Base-by-base conservation (phyloP, 2,888 invertebrate species). In the Drosophila barbarae region DNA sequence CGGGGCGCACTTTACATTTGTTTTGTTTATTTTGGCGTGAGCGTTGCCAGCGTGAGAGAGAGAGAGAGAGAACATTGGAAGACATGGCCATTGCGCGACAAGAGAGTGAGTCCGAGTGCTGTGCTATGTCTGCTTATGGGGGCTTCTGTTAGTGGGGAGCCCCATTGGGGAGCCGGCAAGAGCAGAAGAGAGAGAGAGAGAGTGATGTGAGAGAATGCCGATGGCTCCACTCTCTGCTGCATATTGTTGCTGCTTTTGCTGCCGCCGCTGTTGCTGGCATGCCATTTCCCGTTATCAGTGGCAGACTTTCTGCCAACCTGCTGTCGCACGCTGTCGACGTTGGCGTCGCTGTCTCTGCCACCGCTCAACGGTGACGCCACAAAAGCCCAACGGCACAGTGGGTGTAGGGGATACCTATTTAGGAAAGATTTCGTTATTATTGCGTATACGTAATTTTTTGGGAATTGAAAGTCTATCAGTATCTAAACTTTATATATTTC, bases 21-120 rank as follows among this genome's bases (percentile, higher is more conserved):
- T 80, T 79, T 79, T 80, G 79, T 83, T 80, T 80, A 83, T 83
- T 83, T 80, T 80, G 81, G 74, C 72, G 77, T 80, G 77, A 80
- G 83, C 52, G 74, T 74, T 81, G 76, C 77, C 73, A 69, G 74
- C 70, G 51, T 47, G 65, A 66, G 64, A 65, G 61, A 39, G 39
- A 46, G 39, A 46, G 50, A 52, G 61, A 42, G 42, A 47, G 49
- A 52, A 36, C 61, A 53, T 41, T 41, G 50, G 53, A 55, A 42
- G 59, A 57, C 64, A 56, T 55, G 49, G 41, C 44, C 57, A 41
- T 50, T 39, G 56, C 50, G 53, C 36, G 52, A 30, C 9, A 26
- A 39, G 63, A 28, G 63, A 55, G 54, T 28, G 71, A 54, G 67
- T 49, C 59, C 42, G 59, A 57, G 56, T 47, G 64, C 55, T 72